Conservation (phyloP, 2,888 invertebrate genomes). For the Dermolepida albohirtum region DNA sequence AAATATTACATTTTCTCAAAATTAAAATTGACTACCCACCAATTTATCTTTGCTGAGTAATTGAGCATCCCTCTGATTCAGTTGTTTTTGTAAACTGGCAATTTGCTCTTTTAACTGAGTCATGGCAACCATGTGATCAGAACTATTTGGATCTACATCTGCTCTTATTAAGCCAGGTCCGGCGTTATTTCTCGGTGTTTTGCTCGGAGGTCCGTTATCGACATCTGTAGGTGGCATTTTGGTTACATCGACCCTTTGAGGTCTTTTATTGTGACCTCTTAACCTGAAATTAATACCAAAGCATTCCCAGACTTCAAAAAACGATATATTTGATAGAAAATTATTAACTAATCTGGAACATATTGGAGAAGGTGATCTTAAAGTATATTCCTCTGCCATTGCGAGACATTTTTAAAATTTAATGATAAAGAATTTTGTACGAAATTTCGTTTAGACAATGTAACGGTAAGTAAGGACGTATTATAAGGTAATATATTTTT, state of each 20-base stretch:
- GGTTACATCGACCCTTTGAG: slow-evolving; percentile 74
- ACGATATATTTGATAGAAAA: no score
- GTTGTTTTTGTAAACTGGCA: slow-evolving; percentile 89
- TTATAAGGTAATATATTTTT: no score
- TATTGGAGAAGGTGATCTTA: no score
- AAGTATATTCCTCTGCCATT: no score
- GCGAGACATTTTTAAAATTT: no score
- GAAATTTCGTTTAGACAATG: no score
- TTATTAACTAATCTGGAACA: no score
- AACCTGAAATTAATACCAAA: slow-evolving; percentile 65
- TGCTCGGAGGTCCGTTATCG: slow-evolving; percentile 66
- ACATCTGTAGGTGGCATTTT: slow-evolving; percentile 67
- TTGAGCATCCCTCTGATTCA: slow-evolving; percentile 86
- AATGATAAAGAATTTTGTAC: no score
- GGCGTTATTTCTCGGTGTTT: slow-evolving; percentile 65
- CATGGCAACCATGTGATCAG: slow-evolving; percentile 94
- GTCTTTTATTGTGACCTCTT: slow-evolving; percentile 78
- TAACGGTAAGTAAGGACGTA: no score
- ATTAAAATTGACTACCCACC: slow-evolving; percentile 68
- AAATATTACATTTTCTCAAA: not conserved
- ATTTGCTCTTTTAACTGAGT: slow-evolving; percentile 95
- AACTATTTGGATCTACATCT: slow-evolving; percentile 85
- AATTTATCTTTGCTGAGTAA: slow-evolving; percentile 90
- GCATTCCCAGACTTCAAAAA: no score
- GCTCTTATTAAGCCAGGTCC: slow-evolving; percentile 61